Evolutionary conservation across 2,888 invertebrate species (phyloP).

Genomic region (Tipula confusa): DNA sequence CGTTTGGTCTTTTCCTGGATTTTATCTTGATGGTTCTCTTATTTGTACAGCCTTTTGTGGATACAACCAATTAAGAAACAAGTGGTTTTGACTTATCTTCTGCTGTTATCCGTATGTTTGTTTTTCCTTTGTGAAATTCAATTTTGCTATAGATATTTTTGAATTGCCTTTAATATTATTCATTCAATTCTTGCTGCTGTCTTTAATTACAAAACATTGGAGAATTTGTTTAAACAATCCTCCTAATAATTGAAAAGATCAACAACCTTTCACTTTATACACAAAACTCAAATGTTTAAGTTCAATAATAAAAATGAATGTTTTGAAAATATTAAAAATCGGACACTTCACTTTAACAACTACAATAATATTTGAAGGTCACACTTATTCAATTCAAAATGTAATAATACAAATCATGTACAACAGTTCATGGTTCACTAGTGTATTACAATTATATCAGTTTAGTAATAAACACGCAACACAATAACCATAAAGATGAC

Average conservation of each 20-base stretch:
- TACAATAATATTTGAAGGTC: neutral
- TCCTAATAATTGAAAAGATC: neutral
- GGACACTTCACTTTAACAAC: neutral
- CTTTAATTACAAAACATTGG: no score
- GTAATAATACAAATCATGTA: neutral
- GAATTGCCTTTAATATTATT: no score
- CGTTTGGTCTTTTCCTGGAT: no score
- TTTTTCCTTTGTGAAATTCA: no score
- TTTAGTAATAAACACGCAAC: neutral
- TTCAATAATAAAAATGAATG: neutral
- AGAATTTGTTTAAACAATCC: no score
- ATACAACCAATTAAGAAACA: no score
- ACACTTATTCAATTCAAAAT: neutral
- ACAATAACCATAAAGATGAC: neutral
- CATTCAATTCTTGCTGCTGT: no score
- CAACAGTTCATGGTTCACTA: neutral
- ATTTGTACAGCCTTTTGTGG: no score
- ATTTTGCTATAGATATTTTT: no score
- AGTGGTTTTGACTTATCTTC: no score
- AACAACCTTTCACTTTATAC: neutral
- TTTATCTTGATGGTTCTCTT: no score
- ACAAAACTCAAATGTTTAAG: neutral
- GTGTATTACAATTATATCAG: neutral
- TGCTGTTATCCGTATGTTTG: no score
- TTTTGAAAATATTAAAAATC: neutral